These are phyloP conservation scores for Melitaea cinxia DNA, from an alignment of 1,140 invertebrate genomes.

Conservation along the genomic window DNA sequence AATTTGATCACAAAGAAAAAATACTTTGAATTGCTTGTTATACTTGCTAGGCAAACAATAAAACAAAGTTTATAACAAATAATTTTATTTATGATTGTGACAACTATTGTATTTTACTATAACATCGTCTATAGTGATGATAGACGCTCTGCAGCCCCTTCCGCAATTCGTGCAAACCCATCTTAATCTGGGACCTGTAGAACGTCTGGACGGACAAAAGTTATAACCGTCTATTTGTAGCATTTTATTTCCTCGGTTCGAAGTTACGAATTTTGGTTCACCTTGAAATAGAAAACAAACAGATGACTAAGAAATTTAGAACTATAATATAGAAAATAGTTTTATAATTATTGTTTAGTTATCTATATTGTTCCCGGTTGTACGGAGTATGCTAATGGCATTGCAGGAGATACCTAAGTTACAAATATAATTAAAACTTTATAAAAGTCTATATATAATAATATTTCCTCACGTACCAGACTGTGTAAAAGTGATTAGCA, in stretches of 20 bases:
- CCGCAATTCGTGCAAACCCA: conserved; percentile 41
- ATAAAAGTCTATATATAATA: no score
- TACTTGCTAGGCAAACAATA: not conserved
- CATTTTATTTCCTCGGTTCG: conserved; percentile 16
- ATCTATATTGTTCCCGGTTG: no score
- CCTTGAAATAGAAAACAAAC: conserved; percentile 2
- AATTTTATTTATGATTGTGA: conserved; percentile 45
- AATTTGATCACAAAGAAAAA: no score
- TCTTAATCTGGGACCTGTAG: conserved; percentile 19
- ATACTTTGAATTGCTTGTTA: no score
- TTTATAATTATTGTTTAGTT: no score
- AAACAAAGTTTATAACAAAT: not conserved
- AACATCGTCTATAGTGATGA: conserved; percentile 43
- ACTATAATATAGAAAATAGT: no score
- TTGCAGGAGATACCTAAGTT: no score
- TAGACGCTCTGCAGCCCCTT: conserved; percentile 26
- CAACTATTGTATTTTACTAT: conserved; percentile 41
- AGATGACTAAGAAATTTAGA: no score
- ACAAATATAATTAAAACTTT: no score
- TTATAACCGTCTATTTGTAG: conserved; percentile 21
- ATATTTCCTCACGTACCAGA: no score
- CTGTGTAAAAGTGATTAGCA: no score
- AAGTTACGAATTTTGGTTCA: conserved; percentile 16
- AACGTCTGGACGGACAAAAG: conserved; percentile 16
- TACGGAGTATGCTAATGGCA: no score